phyloP scores from a whole-genome alignment of 2,797 vertebrate species.

The Lagorchestes hirsutus region DNA sequence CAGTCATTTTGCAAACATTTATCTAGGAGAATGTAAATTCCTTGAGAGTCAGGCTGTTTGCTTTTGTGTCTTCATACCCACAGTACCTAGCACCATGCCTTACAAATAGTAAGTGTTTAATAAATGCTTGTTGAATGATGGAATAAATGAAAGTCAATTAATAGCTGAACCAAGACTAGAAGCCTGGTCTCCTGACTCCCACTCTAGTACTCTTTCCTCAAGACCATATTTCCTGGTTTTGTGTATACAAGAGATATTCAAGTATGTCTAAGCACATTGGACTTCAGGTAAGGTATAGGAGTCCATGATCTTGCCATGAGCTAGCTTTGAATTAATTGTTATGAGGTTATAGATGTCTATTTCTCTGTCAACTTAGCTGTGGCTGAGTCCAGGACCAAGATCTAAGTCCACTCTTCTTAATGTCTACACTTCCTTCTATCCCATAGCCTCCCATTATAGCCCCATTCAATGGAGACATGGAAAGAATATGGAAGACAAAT shows the following conservation, averaged over 20 bases:
- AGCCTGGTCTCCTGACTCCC: not conserved
- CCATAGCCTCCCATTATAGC: slow-evolving; percentile 14
- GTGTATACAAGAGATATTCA: not conserved
- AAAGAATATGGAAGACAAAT: slow-evolving; percentile 7
- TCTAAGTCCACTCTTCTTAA: not conserved
- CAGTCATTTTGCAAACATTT: not conserved
- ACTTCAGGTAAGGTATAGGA: not conserved
- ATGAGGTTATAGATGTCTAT: not conserved
- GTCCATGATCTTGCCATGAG: not conserved
- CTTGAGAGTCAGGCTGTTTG: not conserved
- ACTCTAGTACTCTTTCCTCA: not conserved
- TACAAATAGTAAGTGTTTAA: not conserved
- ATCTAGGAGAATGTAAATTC: not conserved
- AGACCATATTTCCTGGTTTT: not conserved
- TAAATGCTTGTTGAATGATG: not conserved
- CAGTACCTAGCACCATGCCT: not conserved
- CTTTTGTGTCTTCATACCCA: not conserved
- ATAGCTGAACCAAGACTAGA: not conserved
- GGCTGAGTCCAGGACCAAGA: not conserved
- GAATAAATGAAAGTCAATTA: not conserved
- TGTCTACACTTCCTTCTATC: not conserved
- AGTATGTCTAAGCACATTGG: not conserved
- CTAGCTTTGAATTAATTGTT: not conserved
- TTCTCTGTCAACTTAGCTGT: not conserved
- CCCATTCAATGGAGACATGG: not conserved